Base-by-base conservation (phyloP, 2,888 invertebrate genomes). In the Melanostoma mellinum region DNA sequence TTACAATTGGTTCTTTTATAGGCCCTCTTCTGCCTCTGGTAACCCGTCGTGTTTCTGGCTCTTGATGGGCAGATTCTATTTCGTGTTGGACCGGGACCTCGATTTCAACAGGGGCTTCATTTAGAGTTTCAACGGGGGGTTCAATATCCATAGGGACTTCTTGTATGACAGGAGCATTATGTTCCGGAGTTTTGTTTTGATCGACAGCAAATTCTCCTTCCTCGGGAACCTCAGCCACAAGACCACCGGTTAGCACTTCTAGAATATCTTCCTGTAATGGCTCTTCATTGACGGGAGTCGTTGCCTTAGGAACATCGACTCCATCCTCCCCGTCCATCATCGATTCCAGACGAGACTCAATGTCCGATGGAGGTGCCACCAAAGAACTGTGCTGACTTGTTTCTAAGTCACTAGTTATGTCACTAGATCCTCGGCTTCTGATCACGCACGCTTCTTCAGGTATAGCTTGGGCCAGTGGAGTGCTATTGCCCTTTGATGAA, bases 361-460 rank as follows among this genome's bases (percentile, higher is more conserved):
- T 90, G 77, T 91, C 91, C 4, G 91, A 91, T 2, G 91, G 91
- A 6, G 90, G 90, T 33, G 91, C 91, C 3, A 90, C 91, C 42
- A 91, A 74, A 0, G 91, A 91, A 46, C 91, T 91, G 86, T 91
- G 91, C 76, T 91, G 91, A 78, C 91, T 91, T 61, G 91, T 90
- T 85, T 91, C 91, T 56, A 91, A 86, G 75, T 91, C 91, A 82
- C 91, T 91, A 10, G 91, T 91, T 0, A 91, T 89, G 38, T 91
- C 91, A 77, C 91, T 91, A 0, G 91, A 91, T 0, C 91, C 91
- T 3, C 91, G 89, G 74, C 91, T 91, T 56, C 90, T 89, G 75
- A 91, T 88, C 32, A 91, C 91, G 84, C 90, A 90, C 76, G 90
- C 89, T 53, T 91, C 91, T 84, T 91, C 91, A 30, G 88, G 89